A percentile compares a stretch with the other conserved stretches of the same genome.
These are phyloP conservation scores for Sitta europaea DNA, from an alignment of 2,113 vertebrate genomes.

Conservation along the genomic window DNA sequence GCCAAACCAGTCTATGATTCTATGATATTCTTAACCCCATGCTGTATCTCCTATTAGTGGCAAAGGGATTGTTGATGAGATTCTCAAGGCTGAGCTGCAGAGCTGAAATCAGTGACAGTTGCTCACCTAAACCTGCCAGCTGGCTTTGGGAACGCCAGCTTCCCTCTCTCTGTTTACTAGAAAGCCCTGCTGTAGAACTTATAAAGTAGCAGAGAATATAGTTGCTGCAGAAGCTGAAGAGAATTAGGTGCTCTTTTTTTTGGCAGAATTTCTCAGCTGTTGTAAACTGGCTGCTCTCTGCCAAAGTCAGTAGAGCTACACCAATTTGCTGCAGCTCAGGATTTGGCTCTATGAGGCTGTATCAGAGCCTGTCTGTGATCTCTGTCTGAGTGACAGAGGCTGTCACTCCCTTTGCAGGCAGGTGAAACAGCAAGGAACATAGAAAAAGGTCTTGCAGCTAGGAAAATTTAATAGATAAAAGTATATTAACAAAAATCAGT, in stretches of 20 bases:
- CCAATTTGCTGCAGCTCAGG: neutral
- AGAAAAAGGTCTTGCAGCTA: neutral
- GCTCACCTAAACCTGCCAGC: neutral
- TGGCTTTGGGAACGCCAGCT: neutral
- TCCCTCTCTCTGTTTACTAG: neutral
- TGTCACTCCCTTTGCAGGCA: neutral
- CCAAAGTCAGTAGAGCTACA: neutral
- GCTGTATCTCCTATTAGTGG: neutral
- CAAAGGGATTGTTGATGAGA: neutral
- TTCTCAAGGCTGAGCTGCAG: neutral
- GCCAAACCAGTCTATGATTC: neutral
- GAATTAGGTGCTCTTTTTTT: neutral
- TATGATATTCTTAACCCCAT: neutral
- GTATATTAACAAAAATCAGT: neutral
- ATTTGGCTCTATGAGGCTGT: neutral
- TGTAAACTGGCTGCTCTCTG: neutral
- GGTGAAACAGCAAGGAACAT: neutral
- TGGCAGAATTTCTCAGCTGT: neutral
- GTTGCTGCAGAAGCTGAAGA: neutral
- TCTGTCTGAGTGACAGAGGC: too few species aligned
- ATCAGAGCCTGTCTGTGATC: neutral
- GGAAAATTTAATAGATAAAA: constrained; percentile 6
- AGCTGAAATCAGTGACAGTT: neutral
- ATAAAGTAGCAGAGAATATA: neutral
- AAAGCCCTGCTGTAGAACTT: neutral